A percentile compares a stretch with the other conserved stretches of the same genome.
Evolutionary conservation across 2,113 vertebrate genomes (phyloP).

Genomic region (Lophura nycthemera): DNA sequence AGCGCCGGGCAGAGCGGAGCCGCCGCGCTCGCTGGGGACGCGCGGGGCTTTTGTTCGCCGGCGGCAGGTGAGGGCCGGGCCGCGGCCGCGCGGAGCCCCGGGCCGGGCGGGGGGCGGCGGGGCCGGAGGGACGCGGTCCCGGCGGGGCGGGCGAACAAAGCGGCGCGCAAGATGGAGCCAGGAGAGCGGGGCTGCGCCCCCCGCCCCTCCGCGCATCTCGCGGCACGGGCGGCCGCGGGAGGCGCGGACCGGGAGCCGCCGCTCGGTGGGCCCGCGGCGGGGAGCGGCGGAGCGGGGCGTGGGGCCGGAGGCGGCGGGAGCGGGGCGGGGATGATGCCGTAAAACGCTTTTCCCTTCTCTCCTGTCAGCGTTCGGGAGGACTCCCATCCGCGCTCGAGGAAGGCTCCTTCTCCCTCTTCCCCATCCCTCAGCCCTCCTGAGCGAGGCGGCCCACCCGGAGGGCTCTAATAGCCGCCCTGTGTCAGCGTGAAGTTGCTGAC

Average conservation of each 20-base stretch:
- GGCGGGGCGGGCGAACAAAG: constrained; percentile 47
- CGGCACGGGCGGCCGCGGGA: too few species aligned
- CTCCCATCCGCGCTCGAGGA: constrained; percentile 72
- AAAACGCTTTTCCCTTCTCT: constrained; percentile 77
- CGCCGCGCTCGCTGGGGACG: constrained; percentile 31
- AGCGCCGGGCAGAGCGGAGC: constrained; percentile 17
- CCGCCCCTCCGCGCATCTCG: background rate
- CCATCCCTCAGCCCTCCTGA: constrained; percentile 6
- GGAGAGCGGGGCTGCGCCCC: constrained; percentile 35
- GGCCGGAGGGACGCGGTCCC: background rate
- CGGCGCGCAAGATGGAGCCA: constrained; percentile 56
- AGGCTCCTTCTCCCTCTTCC: constrained; percentile 67
- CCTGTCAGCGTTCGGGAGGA: constrained; percentile 78
- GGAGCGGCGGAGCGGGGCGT: background rate
- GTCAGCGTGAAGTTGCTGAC: constrained; percentile 56
- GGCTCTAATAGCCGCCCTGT: constrained; percentile 24
- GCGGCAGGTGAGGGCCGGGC: background rate
- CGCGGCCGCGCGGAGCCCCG: background rate
- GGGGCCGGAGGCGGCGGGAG: background rate
- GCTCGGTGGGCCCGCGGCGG: background rate
- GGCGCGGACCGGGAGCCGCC: background rate
- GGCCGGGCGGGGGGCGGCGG: background rate
- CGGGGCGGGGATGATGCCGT: constrained; percentile 33
- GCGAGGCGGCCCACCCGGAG: constrained; percentile 54
- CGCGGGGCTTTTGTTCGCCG: background rate